Conservation (phyloP, 2,888 invertebrate species). For the Clostera curtula region DNA sequence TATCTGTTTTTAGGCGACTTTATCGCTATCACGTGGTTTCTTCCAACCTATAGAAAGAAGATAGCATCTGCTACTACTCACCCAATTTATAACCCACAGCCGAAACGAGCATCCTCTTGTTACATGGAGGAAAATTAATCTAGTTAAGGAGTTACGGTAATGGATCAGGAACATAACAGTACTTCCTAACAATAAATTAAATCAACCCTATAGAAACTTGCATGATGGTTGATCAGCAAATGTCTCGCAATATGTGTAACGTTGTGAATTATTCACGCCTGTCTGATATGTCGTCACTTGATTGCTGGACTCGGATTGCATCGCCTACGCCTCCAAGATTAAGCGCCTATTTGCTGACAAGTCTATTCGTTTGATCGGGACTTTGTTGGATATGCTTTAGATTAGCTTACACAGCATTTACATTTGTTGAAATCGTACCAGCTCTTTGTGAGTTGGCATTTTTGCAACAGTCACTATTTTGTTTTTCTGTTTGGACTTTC, state of each 20-base stretch:
- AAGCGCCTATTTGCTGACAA: conserved; percentile 39
- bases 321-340: conserved; percentile 46
- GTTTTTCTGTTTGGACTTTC: conserved; percentile 10
- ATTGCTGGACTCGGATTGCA: conserved; percentile 41
- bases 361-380: conserved; percentile 41
- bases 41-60: too few species aligned
- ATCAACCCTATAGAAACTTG: conserved; percentile 10
- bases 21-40: too few species aligned
- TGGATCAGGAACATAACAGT: conserved; percentile 10
- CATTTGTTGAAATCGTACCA: too few species aligned
- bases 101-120: too few species aligned
- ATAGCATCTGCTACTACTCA: too few species aligned
- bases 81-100: too few species aligned
- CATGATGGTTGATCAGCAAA: conserved; percentile 22
- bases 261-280: conserved; percentile 34
- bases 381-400: conserved; percentile 24
- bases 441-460: conserved; percentile 5
- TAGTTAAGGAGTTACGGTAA: conserved; percentile 12
- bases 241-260: conserved; percentile 33
- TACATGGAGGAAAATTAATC: too few species aligned
- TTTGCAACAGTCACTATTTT: conserved; percentile 6
- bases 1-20: too few species aligned
- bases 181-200: conserved; percentile 10
- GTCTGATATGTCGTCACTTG: conserved; percentile 30
- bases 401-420: conserved; percentile 22